Percentiles rank a stretch among this genome's conserved stretches.
Conservation (phyloP, 2,888 invertebrate genomes). For the Pachliopta kotzebuea region DNA sequence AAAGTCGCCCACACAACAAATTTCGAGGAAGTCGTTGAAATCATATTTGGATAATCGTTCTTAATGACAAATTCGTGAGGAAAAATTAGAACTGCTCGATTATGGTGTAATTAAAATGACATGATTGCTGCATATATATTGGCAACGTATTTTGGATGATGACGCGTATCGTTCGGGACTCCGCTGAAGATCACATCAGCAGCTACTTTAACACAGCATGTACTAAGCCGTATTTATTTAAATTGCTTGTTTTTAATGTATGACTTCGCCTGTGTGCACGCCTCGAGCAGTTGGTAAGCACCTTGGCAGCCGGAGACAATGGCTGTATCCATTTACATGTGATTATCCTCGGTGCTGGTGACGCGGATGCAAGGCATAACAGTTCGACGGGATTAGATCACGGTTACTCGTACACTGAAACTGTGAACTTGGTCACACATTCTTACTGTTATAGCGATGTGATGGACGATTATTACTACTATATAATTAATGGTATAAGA, state of each 20-base stretch:
- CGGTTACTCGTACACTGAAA: not conserved
- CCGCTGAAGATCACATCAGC: too few species aligned
- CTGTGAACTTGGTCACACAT: not conserved
- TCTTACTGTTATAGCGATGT: too few species aligned
- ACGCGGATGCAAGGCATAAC: conserved; percentile 13
- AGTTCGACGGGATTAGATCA: conserved; percentile 28
- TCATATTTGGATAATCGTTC: conserved; percentile 1
- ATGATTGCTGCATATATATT: not conserved
- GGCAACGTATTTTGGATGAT: too few species aligned
- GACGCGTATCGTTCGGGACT: too few species aligned
- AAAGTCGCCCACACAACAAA: too few species aligned
- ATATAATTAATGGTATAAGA: too few species aligned
- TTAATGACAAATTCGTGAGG: conserved; percentile 11
- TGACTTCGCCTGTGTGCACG: too few species aligned
- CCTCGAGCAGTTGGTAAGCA: too few species aligned
- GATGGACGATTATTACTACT: too few species aligned
- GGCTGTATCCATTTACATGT: conserved; percentile 26
- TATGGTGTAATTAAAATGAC: not conserved
- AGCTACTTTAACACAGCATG: too few species aligned
- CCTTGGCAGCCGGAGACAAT: conserved; percentile 17
- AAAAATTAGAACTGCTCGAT: conserved; percentile 4
- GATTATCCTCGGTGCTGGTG: conserved; percentile 24
- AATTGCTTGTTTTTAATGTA: too few species aligned
- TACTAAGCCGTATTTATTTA: too few species aligned
- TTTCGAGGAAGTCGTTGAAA: not conserved